These are phyloP conservation scores for Danionella cerebrum DNA, from an alignment of 2,113 vertebrate species.

Conservation along the genomic window DNA sequence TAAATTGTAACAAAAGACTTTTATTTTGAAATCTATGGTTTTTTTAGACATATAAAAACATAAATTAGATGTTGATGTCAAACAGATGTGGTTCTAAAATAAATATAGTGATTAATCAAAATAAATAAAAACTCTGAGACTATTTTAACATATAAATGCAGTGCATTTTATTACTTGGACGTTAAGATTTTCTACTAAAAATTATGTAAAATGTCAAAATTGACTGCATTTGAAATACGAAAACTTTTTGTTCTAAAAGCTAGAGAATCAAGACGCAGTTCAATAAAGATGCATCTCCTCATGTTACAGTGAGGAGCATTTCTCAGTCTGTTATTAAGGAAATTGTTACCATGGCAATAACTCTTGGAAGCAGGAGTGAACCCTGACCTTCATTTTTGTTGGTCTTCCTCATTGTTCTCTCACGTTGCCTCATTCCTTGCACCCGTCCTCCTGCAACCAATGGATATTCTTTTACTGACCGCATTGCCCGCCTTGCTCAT, in stretches of 20 bases:
- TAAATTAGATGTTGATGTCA: too few relatives aligned
- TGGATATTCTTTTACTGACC: constrained; percentile 36
- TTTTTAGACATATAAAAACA: too few relatives aligned
- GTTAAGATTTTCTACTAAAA: too few relatives aligned
- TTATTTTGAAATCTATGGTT: too few relatives aligned
- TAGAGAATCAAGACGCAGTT: neutral
- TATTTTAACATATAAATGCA: too few relatives aligned
- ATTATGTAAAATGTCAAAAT: too few relatives aligned
- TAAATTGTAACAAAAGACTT: too few relatives aligned
- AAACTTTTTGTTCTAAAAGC: neutral
- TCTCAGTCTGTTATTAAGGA: neutral
- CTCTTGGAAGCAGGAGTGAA: neutral
- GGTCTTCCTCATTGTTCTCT: neutral
- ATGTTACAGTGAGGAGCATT: neutral
- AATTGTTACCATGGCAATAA: neutral
- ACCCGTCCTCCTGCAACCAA: neutral
- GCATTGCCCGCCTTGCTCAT: constrained; percentile 43
- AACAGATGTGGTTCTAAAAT: too few relatives aligned
- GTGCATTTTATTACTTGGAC: too few relatives aligned
- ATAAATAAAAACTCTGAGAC: too few relatives aligned
- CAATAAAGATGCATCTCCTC: neutral
- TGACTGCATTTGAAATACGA: too few relatives aligned
- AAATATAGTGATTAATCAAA: too few relatives aligned
- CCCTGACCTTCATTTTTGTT: neutral
- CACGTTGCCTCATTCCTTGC: neutral